Evolutionary conservation across 1,140 invertebrate genomes (phyloP).

Genomic region (Adoxophyes honmai): DNA sequence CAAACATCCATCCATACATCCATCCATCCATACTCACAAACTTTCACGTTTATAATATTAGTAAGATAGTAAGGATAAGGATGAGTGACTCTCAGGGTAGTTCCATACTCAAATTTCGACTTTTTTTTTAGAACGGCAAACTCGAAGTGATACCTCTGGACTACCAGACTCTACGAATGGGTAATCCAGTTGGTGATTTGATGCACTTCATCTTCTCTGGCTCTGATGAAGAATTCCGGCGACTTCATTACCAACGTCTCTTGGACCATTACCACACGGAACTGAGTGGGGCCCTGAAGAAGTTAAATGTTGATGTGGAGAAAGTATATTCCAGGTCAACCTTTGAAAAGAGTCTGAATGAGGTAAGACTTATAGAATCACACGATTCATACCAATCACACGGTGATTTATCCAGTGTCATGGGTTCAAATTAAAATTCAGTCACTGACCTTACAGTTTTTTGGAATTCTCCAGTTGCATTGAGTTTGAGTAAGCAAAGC

Average conservation of each 20-base stretch:
- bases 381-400: not conserved
- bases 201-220: slow-evolving; percentile 76
- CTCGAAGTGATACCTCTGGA: slow-evolving; percentile 69
- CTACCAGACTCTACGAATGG: slow-evolving; percentile 74
- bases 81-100: too few species aligned
- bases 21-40: too few species aligned
- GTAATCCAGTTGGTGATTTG: slow-evolving; percentile 74
- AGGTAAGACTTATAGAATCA: slow-evolving; percentile 26
- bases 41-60: too few species aligned
- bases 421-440: not conserved
- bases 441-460: too few species aligned
- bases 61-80: too few species aligned
- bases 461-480: too few species aligned
- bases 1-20: too few species aligned
- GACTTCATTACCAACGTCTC: slow-evolving; percentile 61
- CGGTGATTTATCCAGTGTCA: not conserved
- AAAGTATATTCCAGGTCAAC: slow-evolving; percentile 43
- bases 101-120: not conserved
- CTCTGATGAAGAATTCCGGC: slow-evolving; percentile 63
- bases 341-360: slow-evolving; percentile 42
- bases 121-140: slow-evolving; percentile 38
- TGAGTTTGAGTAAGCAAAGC: too few species aligned
- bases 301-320: slow-evolving; percentile 19
- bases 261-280: slow-evolving; percentile 67
- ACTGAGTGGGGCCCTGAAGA: slow-evolving; percentile 20